Evolutionary conservation across 2,888 invertebrate genomes (phyloP).

Genomic region (Lissonota sp.): DNA sequence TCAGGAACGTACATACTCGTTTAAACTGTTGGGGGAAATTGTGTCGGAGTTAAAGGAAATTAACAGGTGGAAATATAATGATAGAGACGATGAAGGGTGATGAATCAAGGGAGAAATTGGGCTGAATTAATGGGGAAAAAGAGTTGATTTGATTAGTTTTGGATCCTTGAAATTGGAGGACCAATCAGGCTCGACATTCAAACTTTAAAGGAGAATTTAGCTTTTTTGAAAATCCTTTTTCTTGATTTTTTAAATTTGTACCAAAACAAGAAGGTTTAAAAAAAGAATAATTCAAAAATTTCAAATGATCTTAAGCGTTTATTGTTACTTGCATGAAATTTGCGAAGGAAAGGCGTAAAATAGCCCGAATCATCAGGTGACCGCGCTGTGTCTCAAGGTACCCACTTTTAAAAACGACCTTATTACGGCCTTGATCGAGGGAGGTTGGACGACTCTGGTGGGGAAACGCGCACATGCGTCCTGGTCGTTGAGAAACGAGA

Average conservation of each 20-base stretch:
- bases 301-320: too few species aligned
- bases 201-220: background rate
- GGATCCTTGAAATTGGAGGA: background rate
- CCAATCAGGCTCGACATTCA: background rate
- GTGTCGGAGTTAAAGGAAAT: background rate
- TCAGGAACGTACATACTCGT: constrained; percentile 50
- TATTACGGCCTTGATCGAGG: constrained; percentile 57
- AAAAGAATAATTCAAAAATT: too few species aligned
- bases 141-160: background rate
- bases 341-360: background rate
- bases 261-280: too few species aligned
- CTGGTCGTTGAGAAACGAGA: constrained; percentile 37
- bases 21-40: background rate
- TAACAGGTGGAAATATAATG: constrained; percentile 36
- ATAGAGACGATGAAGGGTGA: background rate
- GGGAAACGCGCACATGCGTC: constrained; percentile 62
- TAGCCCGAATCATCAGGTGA: constrained; percentile 42
- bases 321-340: too few species aligned
- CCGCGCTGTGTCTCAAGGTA: constrained; percentile 8
- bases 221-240: background rate
- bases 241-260: too few species aligned
- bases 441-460: constrained; percentile 15
- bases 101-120: background rate
- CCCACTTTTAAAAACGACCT: constrained; percentile 22
- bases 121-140: background rate